Base-by-base conservation (phyloP, 2,888 invertebrate genomes). In the Stramonita haemastoma region DNA sequence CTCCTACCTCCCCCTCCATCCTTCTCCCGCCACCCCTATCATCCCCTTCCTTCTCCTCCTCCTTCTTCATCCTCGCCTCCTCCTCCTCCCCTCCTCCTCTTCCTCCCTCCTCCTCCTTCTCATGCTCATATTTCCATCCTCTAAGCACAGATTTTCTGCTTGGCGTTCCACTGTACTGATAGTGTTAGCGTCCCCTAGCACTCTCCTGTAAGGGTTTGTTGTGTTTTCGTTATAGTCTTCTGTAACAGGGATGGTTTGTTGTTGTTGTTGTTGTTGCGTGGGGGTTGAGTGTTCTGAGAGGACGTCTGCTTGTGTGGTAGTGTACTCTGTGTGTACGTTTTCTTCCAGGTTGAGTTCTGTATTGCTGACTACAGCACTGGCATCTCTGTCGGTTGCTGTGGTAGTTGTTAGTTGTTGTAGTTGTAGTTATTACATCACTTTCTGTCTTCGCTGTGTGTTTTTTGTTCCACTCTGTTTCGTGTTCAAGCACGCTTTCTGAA, bases 151-250 rank as follows among this genome's bases (percentile, higher is more conserved):
- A 36, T 6, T 36, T 77, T 19, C 19, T 36, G 87, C 32, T 73
- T 73, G 73, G 87, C 36, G 87, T 73, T 26, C 87, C 19, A 32
- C 73, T 73, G 87, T 29, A 86, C 86, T 26, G 60, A 34, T 2
- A 34, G 34, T 6, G 57, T 86, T 86, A 86, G 86, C n/a, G 86
- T 86, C 60, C 60, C 1, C 29, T 29, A 34, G 85, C 60, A 85
- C 85, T n/a, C n/a, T n/a, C 85, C 60, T 29, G n/a, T 32, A 46
- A 13, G n/a, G 5, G 32, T 81, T 26, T 22, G 81, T 36, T 26
- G 26, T 46, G 46, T 83, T 34, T 34, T 79, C 15, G 32, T 32
- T 32, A 73, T n/a, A 26, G 73, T 73, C n/a, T 13, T 73, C 34
- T 79, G 77, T 17, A 79, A 32, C 22, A 29, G 22, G 11, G 19